Percentiles rank a stretch among this genome's conserved stretches.
phyloP scores from a whole-genome alignment of 64 coral and sea anemone genomes.

The Cladopsammia gracilis region DNA sequence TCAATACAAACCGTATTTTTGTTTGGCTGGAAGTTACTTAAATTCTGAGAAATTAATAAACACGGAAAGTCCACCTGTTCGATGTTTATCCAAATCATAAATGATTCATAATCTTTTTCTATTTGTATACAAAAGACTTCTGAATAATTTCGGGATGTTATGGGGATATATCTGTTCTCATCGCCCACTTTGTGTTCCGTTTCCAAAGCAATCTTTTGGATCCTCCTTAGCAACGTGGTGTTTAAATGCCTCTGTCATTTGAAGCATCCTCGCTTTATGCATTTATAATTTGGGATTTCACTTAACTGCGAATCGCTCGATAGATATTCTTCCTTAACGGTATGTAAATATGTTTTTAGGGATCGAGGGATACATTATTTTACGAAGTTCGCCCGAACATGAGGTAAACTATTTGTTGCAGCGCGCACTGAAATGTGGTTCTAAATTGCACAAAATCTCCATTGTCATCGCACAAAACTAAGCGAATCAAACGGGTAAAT shows the following conservation, averaged over 20 bases:
- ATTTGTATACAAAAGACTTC: constrained; percentile 2
- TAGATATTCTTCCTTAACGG: too few relatives aligned
- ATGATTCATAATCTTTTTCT: constrained; percentile 10
- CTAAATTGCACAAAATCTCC: too few relatives aligned
- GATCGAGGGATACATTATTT: too few relatives aligned
- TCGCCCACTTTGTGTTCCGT: not conserved
- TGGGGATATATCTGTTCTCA: not conserved
- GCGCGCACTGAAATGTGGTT: too few relatives aligned
- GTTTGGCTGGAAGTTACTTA: not conserved
- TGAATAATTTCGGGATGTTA: not conserved
- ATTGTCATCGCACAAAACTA: not conserved
- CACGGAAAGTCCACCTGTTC: not conserved
- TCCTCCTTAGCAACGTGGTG: constrained; percentile 14
- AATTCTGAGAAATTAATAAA: not conserved
- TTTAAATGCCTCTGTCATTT: constrained; percentile 10
- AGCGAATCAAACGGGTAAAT: not conserved
- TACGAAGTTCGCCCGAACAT: not conserved
- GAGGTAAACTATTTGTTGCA: too few relatives aligned
- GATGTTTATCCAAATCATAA: not conserved
- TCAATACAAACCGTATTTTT: not conserved
- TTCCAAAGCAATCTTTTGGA: not conserved
- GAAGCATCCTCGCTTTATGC: not conserved
- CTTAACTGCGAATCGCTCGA: too few relatives aligned
- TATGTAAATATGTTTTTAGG: too few relatives aligned
- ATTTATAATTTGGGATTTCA: constrained; percentile 1